These are phyloP conservation scores for Scaptomyza graminum DNA, from an alignment of 1,140 invertebrate species.

Conservation along the genomic window DNA sequence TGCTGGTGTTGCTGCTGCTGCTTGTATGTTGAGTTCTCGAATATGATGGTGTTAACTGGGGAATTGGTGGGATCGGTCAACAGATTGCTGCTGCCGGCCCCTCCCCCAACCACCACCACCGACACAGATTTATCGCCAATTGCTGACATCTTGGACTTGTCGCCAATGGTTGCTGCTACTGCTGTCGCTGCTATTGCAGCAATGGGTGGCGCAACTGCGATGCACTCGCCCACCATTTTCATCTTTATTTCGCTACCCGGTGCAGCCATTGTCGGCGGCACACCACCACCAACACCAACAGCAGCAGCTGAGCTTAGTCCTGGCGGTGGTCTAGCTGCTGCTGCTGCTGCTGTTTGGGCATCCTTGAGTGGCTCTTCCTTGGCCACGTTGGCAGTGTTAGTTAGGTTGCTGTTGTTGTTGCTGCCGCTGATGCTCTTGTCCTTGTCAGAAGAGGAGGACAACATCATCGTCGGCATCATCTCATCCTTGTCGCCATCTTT, in stretches of 20 bases:
- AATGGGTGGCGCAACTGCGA: slow-evolving; percentile 8
- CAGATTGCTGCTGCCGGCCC: slow-evolving; percentile 1
- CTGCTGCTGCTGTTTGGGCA: slow-evolving; percentile 14
- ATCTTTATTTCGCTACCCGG: slow-evolving; percentile 46
- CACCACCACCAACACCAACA: neutral
- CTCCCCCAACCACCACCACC: slow-evolving; percentile 14
- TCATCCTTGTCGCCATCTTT: slow-evolving; percentile 69
- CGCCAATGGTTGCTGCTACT: slow-evolving; percentile 39
- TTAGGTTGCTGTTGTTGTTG: slow-evolving; percentile 30
- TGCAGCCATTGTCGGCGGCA: slow-evolving; percentile 22
- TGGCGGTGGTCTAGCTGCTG: slow-evolving; percentile 51
- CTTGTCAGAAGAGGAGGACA: slow-evolving; percentile 54
- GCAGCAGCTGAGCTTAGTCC: slow-evolving; percentile 46
- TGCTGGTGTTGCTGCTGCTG: slow-evolving; percentile 87
- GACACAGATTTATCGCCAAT: slow-evolving; percentile 58
- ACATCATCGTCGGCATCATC: slow-evolving; percentile 3
- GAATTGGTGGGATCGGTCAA: slow-evolving; percentile 83
- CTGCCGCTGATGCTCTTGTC: slow-evolving; percentile 54
- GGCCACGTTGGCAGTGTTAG: slow-evolving; percentile 63
- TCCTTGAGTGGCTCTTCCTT: slow-evolving; percentile 59
- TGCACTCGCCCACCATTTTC: slow-evolving; percentile 22
- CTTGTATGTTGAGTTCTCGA: slow-evolving; percentile 96
- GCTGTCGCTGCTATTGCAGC: neutral
- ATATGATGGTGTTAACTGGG: slow-evolving; percentile 94
- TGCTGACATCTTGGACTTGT: slow-evolving; percentile 58